Conservation (phyloP, 2,797 vertebrate genomes). For the Myotis daubentonii region DNA sequence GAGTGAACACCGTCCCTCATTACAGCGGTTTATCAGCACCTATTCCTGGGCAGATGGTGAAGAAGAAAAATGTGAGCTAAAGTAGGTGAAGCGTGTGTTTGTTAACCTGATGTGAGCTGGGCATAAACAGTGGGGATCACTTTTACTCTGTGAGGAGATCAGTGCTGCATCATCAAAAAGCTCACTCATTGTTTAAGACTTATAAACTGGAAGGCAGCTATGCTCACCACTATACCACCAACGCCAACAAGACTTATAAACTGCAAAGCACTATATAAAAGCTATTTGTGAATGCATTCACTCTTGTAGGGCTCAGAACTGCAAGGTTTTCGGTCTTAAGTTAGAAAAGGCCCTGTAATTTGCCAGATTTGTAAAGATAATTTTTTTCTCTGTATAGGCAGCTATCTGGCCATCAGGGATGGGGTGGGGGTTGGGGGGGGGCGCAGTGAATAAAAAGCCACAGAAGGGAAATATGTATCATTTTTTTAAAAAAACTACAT, state of each 20-base stretch:
- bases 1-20: conserved; percentile 88
- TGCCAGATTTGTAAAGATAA: not conserved
- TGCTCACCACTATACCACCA: too few species aligned
- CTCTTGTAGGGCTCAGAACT: not conserved
- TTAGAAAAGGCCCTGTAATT: conserved; percentile 1
- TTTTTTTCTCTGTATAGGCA: not conserved
- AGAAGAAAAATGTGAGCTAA: conserved; percentile 87
- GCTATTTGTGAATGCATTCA: not conserved
- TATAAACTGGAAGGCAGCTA: too few species aligned
- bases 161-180: not conserved
- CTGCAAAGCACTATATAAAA: not conserved
- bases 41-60: conserved; percentile 92
- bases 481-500: not conserved
- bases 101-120: not conserved
- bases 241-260: not conserved
- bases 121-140: not conserved
- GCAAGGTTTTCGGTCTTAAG: not conserved
- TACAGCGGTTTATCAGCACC: conserved; percentile 94
- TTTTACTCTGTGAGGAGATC: not conserved
- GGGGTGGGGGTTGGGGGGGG: not conserved
- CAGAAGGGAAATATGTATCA: not conserved
- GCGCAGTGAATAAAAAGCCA: not conserved
- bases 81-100: conserved; percentile 88
- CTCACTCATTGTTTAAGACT: not conserved
- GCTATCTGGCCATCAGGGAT: not conserved